Base-by-base conservation (phyloP, 2,113 vertebrate genomes). In the Clarias gariepinus region DNA sequence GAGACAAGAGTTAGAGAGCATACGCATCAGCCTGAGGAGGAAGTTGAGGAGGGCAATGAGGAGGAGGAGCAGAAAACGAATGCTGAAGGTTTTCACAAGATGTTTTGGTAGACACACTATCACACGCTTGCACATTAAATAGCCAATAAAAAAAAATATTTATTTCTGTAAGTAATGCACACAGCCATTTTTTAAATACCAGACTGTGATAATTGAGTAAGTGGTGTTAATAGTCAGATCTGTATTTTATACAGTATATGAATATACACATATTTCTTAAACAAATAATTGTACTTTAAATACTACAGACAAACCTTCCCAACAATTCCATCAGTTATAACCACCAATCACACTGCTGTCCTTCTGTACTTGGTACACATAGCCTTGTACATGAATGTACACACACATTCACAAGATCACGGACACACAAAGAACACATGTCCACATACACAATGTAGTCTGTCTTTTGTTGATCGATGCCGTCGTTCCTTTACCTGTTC, bases 401-500 rank as follows among this genome's bases (percentile, higher is more conserved):
- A 47, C 47, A 47, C 47, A 58, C 57, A 58, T 9, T 3, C 57
- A 58, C 57, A 58, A n/a, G n/a, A n/a, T n/a, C 69, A 76, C 73
- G 52, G 41, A 78, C 74, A 78, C 74, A 36, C 30, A 18, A 88
- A 79, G 61, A 47, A 82, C 73, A 77, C 64, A 60, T 73, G 58
- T n/a, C 36, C 58, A 61, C n/a, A 28, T 73, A 61, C 76, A 47
- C 55, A 83, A 3, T 55, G 69, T 81, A 78, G 23, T 69, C 83
- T 64, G 73, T 68, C 74, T 74, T 69, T 57, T 73, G 47, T 79
- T 86, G 69, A 79, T 61, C 79, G 86, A 28, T 58, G 53, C 78
- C 84, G 60, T 84, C 30, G 30, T 47, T 77, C 74, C 89, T 92
- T 73, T 91, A 91, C 93, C 89, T 85, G 33, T 68, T 87, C 85